Percentiles rank a stretch among this genome's conserved stretches.
Conservation (phyloP, 1,140 invertebrate genomes). For the Drosophila navojoa region DNA sequence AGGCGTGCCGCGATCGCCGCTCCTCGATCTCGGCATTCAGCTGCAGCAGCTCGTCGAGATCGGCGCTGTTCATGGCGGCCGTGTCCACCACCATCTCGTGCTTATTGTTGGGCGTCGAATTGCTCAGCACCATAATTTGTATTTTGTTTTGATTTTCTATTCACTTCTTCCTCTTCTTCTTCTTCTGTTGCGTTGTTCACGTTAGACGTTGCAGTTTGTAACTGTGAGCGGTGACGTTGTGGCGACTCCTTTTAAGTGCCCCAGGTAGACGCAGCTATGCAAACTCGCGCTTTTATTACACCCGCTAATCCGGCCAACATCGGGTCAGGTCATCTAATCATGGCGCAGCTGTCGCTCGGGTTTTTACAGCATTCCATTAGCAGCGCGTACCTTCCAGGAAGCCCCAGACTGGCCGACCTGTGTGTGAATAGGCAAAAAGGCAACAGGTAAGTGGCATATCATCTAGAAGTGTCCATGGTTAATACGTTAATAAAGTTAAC, state of each 20-base stretch:
- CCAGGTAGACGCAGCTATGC: conserved; percentile 33
- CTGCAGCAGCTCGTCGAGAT: conserved; percentile 60
- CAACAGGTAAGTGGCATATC: conserved; percentile 40
- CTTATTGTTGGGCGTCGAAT: conserved; percentile 61
- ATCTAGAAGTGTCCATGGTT: conserved; percentile 12
- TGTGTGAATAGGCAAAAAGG: conserved; percentile 5
- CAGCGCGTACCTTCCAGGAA: conserved; percentile 45
- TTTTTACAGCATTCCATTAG: conserved; percentile 56
- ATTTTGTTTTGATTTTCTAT: conserved; percentile 5
- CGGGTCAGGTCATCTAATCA: conserved; percentile 41
- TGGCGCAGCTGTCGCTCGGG: conserved; percentile 17
- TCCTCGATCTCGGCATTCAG: conserved; percentile 71
- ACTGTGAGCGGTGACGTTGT: conserved; percentile 40
- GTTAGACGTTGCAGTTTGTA: conserved; percentile 70
- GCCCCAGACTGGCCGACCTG: conserved; percentile 36
- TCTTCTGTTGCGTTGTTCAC: conserved; percentile 48
- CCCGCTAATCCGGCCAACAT: conserved; percentile 37
- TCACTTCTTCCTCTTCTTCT: neutral
- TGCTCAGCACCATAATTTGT: conserved; percentile 64
- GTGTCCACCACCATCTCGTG: conserved; percentile 62
- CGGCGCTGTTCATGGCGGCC: conserved; percentile 60
- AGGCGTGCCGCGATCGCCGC: conserved; percentile 35
- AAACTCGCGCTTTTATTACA: conserved; percentile 23
- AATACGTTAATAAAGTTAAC: conserved; percentile 9
- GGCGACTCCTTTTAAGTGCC: conserved; percentile 31